Conservation (phyloP, 2,113 vertebrate species). For the Bombycilla garrulus region DNA sequence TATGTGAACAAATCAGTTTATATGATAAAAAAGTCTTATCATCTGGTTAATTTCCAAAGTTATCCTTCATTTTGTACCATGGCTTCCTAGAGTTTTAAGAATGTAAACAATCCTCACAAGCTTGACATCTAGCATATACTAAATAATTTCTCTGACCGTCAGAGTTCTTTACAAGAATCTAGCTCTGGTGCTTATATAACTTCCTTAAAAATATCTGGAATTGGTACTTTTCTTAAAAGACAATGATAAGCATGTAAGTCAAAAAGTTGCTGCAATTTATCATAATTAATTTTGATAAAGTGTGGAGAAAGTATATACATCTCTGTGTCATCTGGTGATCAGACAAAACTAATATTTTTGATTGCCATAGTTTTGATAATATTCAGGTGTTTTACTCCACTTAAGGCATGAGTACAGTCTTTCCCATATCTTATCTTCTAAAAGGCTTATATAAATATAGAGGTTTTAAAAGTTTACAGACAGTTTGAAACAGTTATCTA, state of each 20-base stretch:
- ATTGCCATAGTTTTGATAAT: neutral
- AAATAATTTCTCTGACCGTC: neutral
- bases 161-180: neutral
- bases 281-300: neutral
- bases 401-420: fast-evolving
- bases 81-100: neutral
- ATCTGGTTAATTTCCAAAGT: neutral
- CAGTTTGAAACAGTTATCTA: neutral
- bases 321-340: neutral
- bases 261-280: neutral
- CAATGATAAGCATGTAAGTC: neutral
- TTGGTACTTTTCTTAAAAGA: neutral
- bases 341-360: neutral
- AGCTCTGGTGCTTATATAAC: neutral
- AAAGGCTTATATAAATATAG: neutral
- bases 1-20: neutral
- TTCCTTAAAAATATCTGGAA: neutral
- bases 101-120: neutral
- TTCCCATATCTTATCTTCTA: neutral
- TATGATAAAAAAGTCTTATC: too few species aligned
- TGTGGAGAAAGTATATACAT: neutral
- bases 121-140: neutral
- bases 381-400: neutral
- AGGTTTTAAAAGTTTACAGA: neutral
- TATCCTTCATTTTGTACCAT: neutral